A percentile compares a stretch with the other conserved stretches of the same genome.
phyloP scores from a whole-genome alignment of 2,113 vertebrate species.

The Phainopepla nitens region DNA sequence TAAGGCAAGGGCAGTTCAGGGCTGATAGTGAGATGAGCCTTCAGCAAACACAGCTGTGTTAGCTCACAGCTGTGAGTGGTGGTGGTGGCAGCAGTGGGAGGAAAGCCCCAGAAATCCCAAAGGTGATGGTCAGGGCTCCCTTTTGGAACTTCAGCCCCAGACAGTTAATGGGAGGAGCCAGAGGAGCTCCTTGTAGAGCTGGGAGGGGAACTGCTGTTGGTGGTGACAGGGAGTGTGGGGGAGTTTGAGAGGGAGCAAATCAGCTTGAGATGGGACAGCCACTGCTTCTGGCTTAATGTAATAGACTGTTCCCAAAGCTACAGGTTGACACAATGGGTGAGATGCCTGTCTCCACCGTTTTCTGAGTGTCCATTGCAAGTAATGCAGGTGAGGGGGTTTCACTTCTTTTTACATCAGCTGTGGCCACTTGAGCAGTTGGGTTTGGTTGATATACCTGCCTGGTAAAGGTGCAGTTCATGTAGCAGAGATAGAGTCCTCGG shows the following conservation, averaged over 20 bases:
- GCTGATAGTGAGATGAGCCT: not conserved
- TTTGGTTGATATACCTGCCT: not conserved
- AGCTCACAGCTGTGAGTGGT: not conserved
- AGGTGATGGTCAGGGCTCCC: not conserved
- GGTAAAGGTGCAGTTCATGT: not conserved
- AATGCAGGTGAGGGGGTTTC: not conserved
- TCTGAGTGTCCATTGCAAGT: not conserved
- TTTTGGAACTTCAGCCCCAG: not conserved
- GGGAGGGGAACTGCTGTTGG: not conserved
- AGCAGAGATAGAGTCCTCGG: not conserved
- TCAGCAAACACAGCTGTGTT: not conserved
- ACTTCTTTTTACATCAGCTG: not conserved
- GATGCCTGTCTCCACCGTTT: not conserved
- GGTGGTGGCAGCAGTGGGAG: fast-evolving
- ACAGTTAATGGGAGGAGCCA: not conserved
- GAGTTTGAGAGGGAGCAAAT: not conserved
- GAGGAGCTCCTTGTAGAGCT: not conserved
- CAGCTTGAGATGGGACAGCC: not conserved
- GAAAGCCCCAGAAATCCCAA: not conserved
- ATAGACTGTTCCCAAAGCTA: not conserved
- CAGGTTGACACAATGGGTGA: not conserved
- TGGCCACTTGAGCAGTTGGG: not conserved
- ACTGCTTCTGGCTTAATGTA: not conserved
- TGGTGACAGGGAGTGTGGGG: not conserved
- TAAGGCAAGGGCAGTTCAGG: not conserved